phyloP scores from a whole-genome alignment of 2,113 vertebrate species.

The Sinocyclocheilus rhinocerous region DNA sequence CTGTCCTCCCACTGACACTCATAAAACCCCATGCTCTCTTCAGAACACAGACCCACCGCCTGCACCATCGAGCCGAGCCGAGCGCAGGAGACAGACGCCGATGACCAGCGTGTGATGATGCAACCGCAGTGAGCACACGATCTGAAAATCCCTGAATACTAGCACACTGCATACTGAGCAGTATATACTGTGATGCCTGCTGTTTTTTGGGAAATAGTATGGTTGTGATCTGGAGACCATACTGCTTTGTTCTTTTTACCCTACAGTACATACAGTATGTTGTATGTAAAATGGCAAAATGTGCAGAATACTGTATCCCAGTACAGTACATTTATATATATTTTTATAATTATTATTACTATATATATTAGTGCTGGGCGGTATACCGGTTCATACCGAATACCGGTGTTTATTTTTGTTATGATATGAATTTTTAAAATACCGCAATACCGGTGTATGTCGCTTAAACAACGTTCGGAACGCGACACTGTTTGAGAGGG shows the following conservation, averaged over 20 bases:
- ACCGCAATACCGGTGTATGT: too few species aligned
- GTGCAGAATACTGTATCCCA: too few species aligned
- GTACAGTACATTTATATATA: too few species aligned
- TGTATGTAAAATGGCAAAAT: too few species aligned
- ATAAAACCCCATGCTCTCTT: background rate
- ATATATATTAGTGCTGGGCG: too few species aligned
- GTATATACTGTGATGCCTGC: background rate
- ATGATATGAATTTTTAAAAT: too few species aligned
- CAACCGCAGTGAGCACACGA: background rate
- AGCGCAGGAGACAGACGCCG: background rate
- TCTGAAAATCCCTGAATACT: background rate
- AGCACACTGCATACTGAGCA: background rate
- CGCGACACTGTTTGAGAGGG: too few species aligned
- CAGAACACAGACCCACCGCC: background rate
- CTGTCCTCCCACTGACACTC: constrained; percentile 32
- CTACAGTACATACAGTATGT: too few species aligned
- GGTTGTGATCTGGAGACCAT: background rate
- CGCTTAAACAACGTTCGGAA: too few species aligned
- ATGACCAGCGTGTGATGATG: constrained; percentile 1
- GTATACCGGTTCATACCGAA: too few species aligned
- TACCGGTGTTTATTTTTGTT: too few species aligned
- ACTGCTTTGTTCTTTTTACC: background rate
- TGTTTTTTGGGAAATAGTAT: background rate
- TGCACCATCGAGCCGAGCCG: background rate
- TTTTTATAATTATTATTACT: too few species aligned